phyloP scores from a whole-genome alignment of 1,140 invertebrate genomes.

The Sesamia nonagrioides region DNA sequence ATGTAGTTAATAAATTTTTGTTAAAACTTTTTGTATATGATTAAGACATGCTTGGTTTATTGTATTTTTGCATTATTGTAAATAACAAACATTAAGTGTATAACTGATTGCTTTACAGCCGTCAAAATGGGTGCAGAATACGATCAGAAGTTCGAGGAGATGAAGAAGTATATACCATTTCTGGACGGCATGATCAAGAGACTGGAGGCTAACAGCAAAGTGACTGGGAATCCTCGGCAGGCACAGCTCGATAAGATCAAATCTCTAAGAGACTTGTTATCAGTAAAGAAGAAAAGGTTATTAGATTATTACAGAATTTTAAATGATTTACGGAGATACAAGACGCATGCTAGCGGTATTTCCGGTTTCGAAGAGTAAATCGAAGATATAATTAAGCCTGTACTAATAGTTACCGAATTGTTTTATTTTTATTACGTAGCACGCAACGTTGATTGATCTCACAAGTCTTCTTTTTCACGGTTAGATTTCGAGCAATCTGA shows the following conservation, averaged over 20 bases:
- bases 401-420: no score
- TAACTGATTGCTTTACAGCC: slow-evolving; percentile 58
- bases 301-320: not conserved
- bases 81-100: not conserved
- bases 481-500: no score
- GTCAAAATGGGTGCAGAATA: slow-evolving; percentile 85
- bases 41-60: no score
- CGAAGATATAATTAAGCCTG: no score
- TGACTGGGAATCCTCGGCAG: slow-evolving; percentile 84
- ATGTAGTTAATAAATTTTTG: no score
- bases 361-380: no score
- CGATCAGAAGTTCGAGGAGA: slow-evolving; percentile 89
- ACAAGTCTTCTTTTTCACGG: no score
- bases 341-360: no score
- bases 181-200: slow-evolving; percentile 89
- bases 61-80: not conserved
- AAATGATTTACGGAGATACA: no score
- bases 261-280: slow-evolving; percentile 89
- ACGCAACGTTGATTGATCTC: no score
- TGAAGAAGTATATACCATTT: slow-evolving; percentile 91
- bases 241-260: slow-evolving; percentile 89
- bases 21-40: no score
- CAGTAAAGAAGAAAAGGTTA: slow-evolving; percentile 89
- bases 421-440: no score
- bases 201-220: slow-evolving; percentile 84